Conservation (phyloP, 2,888 invertebrate genomes). For the Diaprepes abbreviatus region DNA sequence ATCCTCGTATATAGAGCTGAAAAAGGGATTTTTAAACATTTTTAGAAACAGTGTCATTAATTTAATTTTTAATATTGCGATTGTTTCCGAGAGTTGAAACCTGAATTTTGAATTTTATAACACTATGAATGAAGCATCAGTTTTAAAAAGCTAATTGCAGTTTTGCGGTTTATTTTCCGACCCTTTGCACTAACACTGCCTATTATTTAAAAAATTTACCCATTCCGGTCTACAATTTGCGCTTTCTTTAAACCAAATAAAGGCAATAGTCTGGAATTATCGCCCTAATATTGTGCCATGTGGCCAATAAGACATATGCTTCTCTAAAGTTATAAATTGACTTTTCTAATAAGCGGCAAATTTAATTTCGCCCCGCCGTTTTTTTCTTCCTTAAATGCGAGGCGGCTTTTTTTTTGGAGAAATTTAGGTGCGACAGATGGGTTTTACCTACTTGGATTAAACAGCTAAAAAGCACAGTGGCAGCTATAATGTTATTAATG, state of each 20-base stretch:
- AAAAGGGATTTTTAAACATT: too few species aligned
- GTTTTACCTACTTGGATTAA: constrained; percentile 14
- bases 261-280: constrained; percentile 17
- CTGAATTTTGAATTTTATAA: too few species aligned
- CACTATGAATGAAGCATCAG: too few species aligned
- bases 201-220: constrained; percentile 6
- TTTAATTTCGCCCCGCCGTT: constrained; percentile 54
- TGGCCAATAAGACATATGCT: constrained; percentile 53
- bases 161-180: not conserved
- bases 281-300: constrained; percentile 47
- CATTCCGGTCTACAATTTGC: constrained; percentile 21
- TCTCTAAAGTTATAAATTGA: constrained; percentile 52
- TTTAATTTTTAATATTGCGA: too few species aligned
- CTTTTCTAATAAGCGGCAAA: constrained; percentile 56
- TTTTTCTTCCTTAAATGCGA: constrained; percentile 46
- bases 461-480: not conserved
- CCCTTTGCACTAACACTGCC: not conserved
- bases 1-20: too few species aligned
- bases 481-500: too few species aligned
- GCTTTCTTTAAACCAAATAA: constrained; percentile 13
- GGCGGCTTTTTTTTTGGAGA: constrained; percentile 28
- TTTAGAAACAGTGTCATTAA: too few species aligned
- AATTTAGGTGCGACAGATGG: constrained; percentile 26
- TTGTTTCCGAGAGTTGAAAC: too few species aligned
- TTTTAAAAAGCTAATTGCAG: too few species aligned